Evolutionary conservation across 2,113 vertebrate genomes (phyloP).

Genomic region (Cervus canadensis): DNA sequence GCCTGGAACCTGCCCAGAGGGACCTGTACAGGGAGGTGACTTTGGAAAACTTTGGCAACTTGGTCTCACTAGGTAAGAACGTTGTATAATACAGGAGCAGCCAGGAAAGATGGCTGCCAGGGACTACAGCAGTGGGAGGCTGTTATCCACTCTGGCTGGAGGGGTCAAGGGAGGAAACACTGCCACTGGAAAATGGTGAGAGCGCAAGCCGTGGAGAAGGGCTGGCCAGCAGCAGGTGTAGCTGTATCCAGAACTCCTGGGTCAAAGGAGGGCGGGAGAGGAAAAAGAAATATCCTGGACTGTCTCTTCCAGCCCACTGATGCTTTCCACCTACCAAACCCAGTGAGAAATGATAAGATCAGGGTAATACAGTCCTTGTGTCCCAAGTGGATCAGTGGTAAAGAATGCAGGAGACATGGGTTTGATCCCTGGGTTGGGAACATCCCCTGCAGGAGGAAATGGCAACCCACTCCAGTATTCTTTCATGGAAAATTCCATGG

Average conservation of each 20-base stretch:
- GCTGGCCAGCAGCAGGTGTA: neutral
- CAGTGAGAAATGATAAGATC: neutral
- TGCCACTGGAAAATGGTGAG: neutral
- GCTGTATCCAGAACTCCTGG: neutral
- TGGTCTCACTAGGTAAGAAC: slow-evolving; percentile 61
- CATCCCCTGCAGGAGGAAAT: neutral
- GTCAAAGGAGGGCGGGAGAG: neutral
- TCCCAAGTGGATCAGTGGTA: neutral
- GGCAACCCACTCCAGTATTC: neutral
- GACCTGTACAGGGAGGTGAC: slow-evolving; percentile 60
- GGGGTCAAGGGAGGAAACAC: neutral
- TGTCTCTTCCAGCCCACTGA: neutral
- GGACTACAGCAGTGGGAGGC: neutral
- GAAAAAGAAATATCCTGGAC: neutral
- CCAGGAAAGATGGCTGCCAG: neutral
- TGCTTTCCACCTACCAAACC: neutral
- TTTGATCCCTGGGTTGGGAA: neutral
- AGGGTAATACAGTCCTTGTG: neutral
- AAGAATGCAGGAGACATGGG: neutral
- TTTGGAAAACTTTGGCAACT: slow-evolving; percentile 64
- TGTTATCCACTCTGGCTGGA: neutral
- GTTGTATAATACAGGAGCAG: neutral
- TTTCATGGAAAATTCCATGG: neutral
- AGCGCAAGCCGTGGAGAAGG: neutral
- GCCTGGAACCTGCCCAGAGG: slow-evolving; percentile 46